Conservation (phyloP, 2,888 invertebrate species). For the Hololepta plana region DNA sequence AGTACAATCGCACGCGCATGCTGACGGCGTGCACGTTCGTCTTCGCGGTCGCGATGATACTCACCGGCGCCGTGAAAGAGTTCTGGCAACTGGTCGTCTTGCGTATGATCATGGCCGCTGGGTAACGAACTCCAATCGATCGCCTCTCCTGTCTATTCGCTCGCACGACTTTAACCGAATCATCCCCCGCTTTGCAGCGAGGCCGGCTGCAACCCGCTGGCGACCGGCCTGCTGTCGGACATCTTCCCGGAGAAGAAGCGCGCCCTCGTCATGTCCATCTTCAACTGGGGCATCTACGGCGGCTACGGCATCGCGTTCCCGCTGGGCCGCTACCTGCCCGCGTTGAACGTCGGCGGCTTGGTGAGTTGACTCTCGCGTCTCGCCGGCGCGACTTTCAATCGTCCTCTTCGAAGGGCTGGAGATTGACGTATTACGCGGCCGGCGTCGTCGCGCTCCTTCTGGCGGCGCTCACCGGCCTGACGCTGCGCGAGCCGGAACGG, state of each 20-base stretch:
- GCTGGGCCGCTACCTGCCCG: constrained; percentile 70
- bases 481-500: constrained; percentile 58
- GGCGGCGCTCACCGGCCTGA: constrained; percentile 51
- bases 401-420: constrained; percentile 65
- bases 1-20: constrained; percentile 54
- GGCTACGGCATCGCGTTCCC: constrained; percentile 88
- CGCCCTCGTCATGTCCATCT: constrained; percentile 77
- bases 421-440: constrained; percentile 63
- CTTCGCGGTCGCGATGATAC: constrained; percentile 63
- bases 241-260: constrained; percentile 65
- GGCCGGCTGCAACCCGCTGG: constrained; percentile 73
- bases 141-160: constrained; percentile 1
- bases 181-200: constrained; percentile 33
- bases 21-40: constrained; percentile 60
- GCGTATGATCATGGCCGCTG: constrained; percentile 73
- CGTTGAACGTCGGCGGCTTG: constrained; percentile 52
- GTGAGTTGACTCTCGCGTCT: constrained; percentile 30
- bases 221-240: constrained; percentile 68
- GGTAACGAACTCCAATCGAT: constrained; percentile 31
- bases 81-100: constrained; percentile 84
- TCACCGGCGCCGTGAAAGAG: constrained; percentile 69
- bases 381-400: neutral
- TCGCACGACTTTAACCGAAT: neutral
- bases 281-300: constrained; percentile 92
- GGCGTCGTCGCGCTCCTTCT: constrained; percentile 59